A percentile compares a stretch with the other conserved stretches of the same genome.
These are phyloP conservation scores for Ficedula albicollis DNA, from an alignment of 2,797 vertebrate genomes.

Conservation along the genomic window DNA sequence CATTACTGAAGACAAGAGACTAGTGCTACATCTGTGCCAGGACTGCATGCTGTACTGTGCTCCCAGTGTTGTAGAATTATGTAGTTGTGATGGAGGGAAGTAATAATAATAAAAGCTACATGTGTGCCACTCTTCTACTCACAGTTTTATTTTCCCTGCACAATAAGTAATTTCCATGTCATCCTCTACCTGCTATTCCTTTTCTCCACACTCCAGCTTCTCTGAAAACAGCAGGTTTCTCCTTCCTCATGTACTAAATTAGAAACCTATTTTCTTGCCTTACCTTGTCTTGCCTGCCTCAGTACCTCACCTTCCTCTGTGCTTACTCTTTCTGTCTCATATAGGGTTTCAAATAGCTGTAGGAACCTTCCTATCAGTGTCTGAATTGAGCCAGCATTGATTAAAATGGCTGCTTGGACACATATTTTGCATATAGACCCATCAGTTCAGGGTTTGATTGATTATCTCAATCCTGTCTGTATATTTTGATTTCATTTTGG, in stretches of 20 bases:
- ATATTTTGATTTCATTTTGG: not conserved
- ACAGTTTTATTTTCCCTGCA: not conserved
- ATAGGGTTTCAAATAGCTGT: not conserved
- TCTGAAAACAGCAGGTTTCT: not conserved
- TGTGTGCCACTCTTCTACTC: not conserved
- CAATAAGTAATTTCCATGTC: not conserved
- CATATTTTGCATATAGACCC: accelerated
- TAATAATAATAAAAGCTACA: not conserved
- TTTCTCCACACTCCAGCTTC: not conserved
- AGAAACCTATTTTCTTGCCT: not conserved
- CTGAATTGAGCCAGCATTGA: not conserved
- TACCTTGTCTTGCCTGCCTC: not conserved
- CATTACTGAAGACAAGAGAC: not conserved
- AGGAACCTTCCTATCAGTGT: not conserved
- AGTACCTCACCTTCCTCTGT: not conserved
- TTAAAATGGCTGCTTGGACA: not conserved
- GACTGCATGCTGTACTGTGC: not conserved
- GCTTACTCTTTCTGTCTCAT: not conserved
- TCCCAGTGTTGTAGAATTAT: not conserved
- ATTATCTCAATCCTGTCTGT: not conserved
- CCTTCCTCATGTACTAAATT: not conserved
- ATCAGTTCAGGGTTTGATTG: not conserved
- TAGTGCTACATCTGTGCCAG: not conserved
- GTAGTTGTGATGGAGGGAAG: not conserved
- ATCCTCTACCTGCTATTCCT: not conserved